Base-by-base conservation (phyloP, 2,113 vertebrate species). In the Catharus bicknelli region DNA sequence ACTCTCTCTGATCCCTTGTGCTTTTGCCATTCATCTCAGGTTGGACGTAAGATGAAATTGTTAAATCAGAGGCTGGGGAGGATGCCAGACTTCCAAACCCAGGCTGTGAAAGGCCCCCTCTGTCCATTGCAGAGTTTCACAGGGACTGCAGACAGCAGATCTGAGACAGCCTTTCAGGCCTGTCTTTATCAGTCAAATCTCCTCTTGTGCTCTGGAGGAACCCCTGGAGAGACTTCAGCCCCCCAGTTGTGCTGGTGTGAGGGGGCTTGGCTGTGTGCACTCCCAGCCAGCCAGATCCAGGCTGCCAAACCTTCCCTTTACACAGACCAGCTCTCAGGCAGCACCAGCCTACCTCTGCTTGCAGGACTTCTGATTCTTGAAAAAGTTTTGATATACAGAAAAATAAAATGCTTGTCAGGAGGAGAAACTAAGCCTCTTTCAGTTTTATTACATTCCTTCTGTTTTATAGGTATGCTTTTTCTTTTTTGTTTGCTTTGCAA, bases 171-270 rank as follows among this genome's bases (percentile, higher is more conserved):
- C 68, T 88, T 95, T 94, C 69, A 88, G 62, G 59, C 57, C 83
- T 53, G 42, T 40, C 90, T 93, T 83, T 91, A 90, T 95, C 92
- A 86, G 51, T 69, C 63, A 86, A n/a, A 90, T 67, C 68, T 92
- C 59, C 59, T 51, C 75, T 61, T 67, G 72, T 5, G 1, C 87
- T 92, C 57, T 1, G 5, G n/a, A 87, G 66, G 23, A 94, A 30
- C 32, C 43, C 53, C 83, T 23, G 57, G 81, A 72, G 53, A 78
- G 40, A 10, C 21, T 78, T 74, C 64, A 69, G 61, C 26, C 30
- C 40, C 58, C 15, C 0, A 1, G 67, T 5, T 58, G 59, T 36
- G 57, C 53, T 64, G 78, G 69, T 0, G 0, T 0, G 0, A 7
- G 25, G 66, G 86, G 82, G 10, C 51, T 91, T 53, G 0, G 54